Conservation (phyloP, 2,113 vertebrate species). For the Semnornis frantzii region DNA sequence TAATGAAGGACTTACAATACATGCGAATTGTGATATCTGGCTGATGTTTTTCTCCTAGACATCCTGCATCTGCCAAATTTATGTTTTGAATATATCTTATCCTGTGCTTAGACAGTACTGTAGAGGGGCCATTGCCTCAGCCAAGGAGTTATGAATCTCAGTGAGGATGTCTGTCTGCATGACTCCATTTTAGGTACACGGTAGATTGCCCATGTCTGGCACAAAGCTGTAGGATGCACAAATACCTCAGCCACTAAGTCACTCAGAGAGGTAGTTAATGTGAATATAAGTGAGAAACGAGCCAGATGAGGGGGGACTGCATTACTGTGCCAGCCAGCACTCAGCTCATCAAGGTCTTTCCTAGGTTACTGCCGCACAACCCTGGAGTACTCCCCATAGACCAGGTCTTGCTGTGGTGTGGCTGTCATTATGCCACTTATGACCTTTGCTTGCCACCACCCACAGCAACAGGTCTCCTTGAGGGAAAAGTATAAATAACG, state of each 20-base stretch:
- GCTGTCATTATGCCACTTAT: neutral
- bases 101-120: neutral
- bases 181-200: neutral
- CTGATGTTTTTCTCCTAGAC: neutral
- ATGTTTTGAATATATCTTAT: neutral
- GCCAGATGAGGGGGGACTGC: neutral
- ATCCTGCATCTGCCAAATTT: neutral
- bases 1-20: neutral
- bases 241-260: neutral
- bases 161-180: neutral
- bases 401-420: too few species aligned
- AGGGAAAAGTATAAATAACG: neutral
- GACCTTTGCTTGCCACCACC: neutral
- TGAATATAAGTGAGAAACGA: neutral
- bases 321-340: neutral
- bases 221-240: neutral
- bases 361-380: fast-evolving
- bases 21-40: neutral
- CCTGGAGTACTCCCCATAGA: too few species aligned
- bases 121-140: neutral
- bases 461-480: neutral
- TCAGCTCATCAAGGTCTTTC: neutral
- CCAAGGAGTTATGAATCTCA: neutral
- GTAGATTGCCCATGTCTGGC: neutral
- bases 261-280: neutral